Evolutionary conservation across 2,888 invertebrate species (phyloP), one percentile per base, ranked within the genome.

Genomic region (Thumatha senex): DNA sequence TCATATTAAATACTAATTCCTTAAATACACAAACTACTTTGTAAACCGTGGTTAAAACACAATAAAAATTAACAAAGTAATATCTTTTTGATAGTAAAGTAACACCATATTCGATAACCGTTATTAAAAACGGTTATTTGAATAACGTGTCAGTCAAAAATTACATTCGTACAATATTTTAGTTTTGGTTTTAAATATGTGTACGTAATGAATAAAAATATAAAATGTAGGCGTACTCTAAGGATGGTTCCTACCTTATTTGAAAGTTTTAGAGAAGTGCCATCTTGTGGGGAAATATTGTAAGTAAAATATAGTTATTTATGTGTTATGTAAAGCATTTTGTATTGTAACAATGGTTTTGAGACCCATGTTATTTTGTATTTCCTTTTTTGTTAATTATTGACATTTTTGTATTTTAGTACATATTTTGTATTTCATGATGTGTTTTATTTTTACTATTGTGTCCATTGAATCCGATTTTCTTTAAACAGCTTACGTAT

Each of bases 261-360:
- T 56, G 48, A 64, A 54, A 40, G 67, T 67, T 63, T 58, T 56
- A 67, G 58, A 58, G 43, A 55, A 61, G 65, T 66, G 65, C 65
- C 65, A 66, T 66, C 67, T 59, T 61, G 54, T 67, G 51, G 54
- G 56, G 55, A 54, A 56, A 59, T 59, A 51, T 54, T 47, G 40
- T 67, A 61, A 66, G 68, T 57, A 58, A 58, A 56, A 54, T 44
- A 49, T 49, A n/a, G 40, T 50, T 15, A 52, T 47, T 63, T 63
- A 54, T 57, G 50, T 59, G 18, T 24, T 24, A 49, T 44, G 36
- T 40, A 50, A 52, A 48, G 39, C 40, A 56, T 51, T 7, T 66
- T 63, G 36, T 60, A 56, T 55, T 49, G 48, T 51, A 51, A 56
- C 40, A 11, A 50, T 55, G 55, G 46, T 39, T 46, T 40, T 35